Evolutionary conservation across 2,113 vertebrate genomes (phyloP).

Genomic region (Apteryx mantelli): DNA sequence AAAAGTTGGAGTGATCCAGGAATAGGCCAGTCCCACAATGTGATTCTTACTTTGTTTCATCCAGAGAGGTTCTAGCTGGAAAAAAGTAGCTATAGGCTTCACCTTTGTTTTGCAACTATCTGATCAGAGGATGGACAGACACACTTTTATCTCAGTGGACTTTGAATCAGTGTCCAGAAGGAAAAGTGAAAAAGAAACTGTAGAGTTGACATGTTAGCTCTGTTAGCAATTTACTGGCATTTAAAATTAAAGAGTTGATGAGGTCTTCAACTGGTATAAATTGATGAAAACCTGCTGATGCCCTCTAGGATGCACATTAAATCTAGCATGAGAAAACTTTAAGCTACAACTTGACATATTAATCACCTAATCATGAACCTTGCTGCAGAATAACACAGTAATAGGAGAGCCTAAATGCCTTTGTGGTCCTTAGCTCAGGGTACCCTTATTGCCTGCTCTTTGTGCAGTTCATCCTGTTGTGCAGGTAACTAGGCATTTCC

Average conservation of each 20-base stretch:
- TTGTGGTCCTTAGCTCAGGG: neutral
- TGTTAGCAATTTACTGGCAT: neutral
- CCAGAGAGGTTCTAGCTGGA: neutral
- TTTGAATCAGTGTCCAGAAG: neutral
- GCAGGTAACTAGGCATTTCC: rapidly evolving
- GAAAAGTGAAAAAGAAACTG: neutral
- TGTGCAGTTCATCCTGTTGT: neutral
- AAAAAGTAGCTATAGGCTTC: neutral
- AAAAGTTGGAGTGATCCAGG: neutral
- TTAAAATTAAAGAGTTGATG: neutral
- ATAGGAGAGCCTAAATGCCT: neutral
- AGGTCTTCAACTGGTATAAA: neutral
- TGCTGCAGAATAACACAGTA: neutral
- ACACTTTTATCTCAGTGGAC: neutral
- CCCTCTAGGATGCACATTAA: neutral
- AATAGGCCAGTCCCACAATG: neutral
- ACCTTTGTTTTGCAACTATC: neutral
- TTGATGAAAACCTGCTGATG: neutral
- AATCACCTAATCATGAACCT: neutral
- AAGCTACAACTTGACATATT: neutral
- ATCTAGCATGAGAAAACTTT: neutral
- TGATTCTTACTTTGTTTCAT: neutral
- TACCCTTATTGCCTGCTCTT: neutral
- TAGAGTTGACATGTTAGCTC: neutral
- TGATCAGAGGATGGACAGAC: neutral